Evolutionary conservation across 2,888 invertebrate genomes (phyloP).

Genomic region (Mamestra brassicae): DNA sequence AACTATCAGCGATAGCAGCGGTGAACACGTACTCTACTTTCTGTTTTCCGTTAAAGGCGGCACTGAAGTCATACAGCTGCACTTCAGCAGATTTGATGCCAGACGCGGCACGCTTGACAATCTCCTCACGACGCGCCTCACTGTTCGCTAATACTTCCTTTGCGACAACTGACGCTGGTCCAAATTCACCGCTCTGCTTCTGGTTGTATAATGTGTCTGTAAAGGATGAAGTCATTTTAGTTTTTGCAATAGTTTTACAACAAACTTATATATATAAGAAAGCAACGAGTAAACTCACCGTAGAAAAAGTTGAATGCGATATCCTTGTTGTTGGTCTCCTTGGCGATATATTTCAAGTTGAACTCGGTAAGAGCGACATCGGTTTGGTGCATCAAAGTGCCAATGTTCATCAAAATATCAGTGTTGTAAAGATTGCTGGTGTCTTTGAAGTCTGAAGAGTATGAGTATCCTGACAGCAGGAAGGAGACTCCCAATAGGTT

Average conservation of each 20-base stretch:
- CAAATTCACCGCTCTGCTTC: slow-evolving; percentile 74
- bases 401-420: slow-evolving; percentile 69
- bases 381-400: slow-evolving; percentile 75
- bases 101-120: slow-evolving; percentile 88
- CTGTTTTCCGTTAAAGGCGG: slow-evolving; percentile 89
- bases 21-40: slow-evolving; percentile 88
- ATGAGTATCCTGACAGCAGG: slow-evolving; percentile 88
- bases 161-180: slow-evolving; percentile 70
- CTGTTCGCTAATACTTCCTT: slow-evolving; percentile 83
- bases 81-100: slow-evolving; percentile 90
- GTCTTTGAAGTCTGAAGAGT: slow-evolving; percentile 85
- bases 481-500: slow-evolving; percentile 88
- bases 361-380: slow-evolving; percentile 87
- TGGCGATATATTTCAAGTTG: slow-evolving; percentile 86
- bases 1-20: slow-evolving; percentile 89
- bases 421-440: slow-evolving; percentile 73
- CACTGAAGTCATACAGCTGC: slow-evolving; percentile 87
- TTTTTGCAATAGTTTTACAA: neutral
- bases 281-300: slow-evolving; percentile 67
- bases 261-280: neutral
- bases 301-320: slow-evolving; percentile 81
- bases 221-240: slow-evolving; percentile 40
- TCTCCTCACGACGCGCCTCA: slow-evolving; percentile 86
- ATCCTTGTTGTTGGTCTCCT: slow-evolving; percentile 83
- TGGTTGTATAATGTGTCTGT: slow-evolving; percentile 80